phyloP scores from a whole-genome alignment of 2,113 vertebrate species.

The Phrynocephalus versicolor region DNA sequence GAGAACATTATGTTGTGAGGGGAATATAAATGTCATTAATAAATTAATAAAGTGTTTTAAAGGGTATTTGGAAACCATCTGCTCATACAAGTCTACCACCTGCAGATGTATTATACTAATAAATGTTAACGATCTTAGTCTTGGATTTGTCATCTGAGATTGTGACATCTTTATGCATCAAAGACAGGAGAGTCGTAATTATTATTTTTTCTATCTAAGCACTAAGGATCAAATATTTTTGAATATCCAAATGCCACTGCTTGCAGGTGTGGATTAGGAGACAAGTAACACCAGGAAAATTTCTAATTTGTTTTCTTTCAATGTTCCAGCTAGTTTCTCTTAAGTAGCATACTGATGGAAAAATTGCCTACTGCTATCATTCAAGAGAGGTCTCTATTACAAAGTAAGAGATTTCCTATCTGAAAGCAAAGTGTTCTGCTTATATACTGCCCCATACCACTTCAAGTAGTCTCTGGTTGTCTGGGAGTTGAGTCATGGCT shows the following conservation, averaged over 20 bases:
- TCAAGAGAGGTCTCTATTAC: too few species aligned
- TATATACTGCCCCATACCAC: too few species aligned
- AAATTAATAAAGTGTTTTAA: not conserved
- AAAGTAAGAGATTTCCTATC: too few species aligned
- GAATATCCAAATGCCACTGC: not conserved
- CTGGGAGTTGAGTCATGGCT: too few species aligned
- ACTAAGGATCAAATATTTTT: not conserved
- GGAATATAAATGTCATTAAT: not conserved
- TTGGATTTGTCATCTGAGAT: not conserved
- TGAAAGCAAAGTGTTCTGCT: too few species aligned
- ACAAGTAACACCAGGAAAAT: too few species aligned
- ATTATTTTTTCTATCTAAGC: not conserved
- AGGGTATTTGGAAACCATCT: not conserved
- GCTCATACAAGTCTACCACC: not conserved
- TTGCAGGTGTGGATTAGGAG: not conserved
- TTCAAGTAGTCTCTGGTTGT: too few species aligned
- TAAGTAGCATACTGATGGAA: not conserved
- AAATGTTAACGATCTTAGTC: not conserved
- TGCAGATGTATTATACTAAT: not conserved
- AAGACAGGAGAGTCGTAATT: not conserved
- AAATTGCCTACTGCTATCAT: too few species aligned
- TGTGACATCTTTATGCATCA: not conserved
- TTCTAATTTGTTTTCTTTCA: not conserved
- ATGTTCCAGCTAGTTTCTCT: not conserved
- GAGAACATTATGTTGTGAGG: not conserved